Base-by-base conservation (phyloP, 2,888 invertebrate species). In the Lycophotia porphyrea region DNA sequence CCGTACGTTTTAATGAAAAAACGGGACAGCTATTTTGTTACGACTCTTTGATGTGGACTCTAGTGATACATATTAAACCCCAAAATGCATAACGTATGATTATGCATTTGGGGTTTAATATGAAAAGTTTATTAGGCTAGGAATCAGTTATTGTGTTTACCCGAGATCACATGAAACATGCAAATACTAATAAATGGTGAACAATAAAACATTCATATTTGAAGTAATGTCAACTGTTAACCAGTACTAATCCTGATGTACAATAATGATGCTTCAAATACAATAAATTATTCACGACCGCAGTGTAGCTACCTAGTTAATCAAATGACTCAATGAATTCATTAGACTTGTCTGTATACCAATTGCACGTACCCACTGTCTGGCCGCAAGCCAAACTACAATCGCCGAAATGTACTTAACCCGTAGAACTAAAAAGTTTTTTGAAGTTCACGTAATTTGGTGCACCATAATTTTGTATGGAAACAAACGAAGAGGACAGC, bases 311-410 rank as follows among this genome's bases (percentile, higher is more conserved):
- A 60, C 9, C 34, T 60, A 65, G 68, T 81, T 61, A 61, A 74
- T 74, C 74, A 84, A 82, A 85, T 82, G 63, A 77, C 76, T 68
- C 64, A 63, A 70, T 84, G 84, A 80, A 84, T 87, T 82, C 66
- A 77, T 82, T 76, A 73, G 71, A 80, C 61, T 76, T 72, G 73
- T 79, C 70, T 67, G 65, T 64, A 44, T 67, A 75, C 63, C 39
- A 39, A 63, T 70, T 80, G 69, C 70, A 71, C 70, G 68, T 80
- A 68, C 60, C 71, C 24, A 61, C 64, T 61, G 39, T 31, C 74
- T 86, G 85, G 87, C 78, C 47, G 24, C 64, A 63, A 74, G 80
- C 85, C 87, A 87, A 82, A 63, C 52, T 63, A 60, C 70, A 78
- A 76, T 82, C 61, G 65, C 87, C 52, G 44, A 68, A 73, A 71